Evolutionary conservation across 2,113 vertebrate genomes (phyloP).

Genomic region (Channa argus): DNA sequence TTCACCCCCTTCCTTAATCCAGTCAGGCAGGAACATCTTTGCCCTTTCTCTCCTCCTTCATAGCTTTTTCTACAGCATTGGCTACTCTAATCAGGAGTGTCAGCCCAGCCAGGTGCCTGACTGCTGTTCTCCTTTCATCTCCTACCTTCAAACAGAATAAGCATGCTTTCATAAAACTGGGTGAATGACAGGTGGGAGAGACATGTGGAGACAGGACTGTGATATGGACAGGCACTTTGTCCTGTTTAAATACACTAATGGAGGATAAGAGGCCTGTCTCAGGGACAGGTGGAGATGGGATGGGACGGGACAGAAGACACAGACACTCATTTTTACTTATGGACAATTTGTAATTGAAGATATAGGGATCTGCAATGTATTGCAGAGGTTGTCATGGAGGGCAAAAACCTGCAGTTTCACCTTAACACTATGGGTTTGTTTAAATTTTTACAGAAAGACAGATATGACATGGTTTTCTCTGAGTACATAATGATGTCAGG

Average conservation of each 20-base stretch:
- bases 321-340: constrained; percentile 53
- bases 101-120: constrained; percentile 65
- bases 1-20: constrained; percentile 60
- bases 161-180: constrained; percentile 77
- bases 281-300: constrained; percentile 68
- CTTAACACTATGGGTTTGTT: constrained; percentile 5
- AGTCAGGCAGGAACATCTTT: constrained; percentile 72
- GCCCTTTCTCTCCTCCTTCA: constrained; percentile 26
- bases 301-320: constrained; percentile 73
- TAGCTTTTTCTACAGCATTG: constrained; percentile 24
- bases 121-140: constrained; percentile 79
- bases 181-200: constrained; percentile 78
- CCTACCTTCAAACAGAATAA: constrained; percentile 83
- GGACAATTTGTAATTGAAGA: constrained; percentile 38
- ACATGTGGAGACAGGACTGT: constrained; percentile 65
- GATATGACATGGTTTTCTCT: constrained; percentile 9
- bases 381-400: constrained; percentile 45
- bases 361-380: constrained; percentile 39
- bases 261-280: constrained; percentile 77
- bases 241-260: constrained; percentile 83
- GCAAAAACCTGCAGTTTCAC: constrained; percentile 13
- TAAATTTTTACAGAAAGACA: constrained; percentile 30
- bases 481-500: constrained; percentile 11
- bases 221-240: constrained; percentile 81
- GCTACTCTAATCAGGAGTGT: constrained; percentile 73